phyloP scores from a whole-genome alignment of 2,797 vertebrate genomes.

The Arctocebus calabarensis region DNA sequence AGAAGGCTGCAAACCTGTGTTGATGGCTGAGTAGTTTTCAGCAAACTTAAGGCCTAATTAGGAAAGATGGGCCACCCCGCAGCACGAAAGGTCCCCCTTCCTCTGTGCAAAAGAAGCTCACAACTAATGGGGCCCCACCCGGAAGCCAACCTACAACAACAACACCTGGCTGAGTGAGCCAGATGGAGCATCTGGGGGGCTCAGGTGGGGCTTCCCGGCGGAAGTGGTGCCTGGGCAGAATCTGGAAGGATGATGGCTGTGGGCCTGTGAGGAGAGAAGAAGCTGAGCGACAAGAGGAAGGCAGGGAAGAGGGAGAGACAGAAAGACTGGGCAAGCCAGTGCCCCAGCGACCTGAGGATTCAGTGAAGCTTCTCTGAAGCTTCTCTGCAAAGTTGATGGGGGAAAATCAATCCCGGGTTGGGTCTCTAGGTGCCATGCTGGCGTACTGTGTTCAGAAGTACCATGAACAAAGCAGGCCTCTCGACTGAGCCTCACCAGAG shows the following conservation, averaged over 20 bases:
- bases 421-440: constrained; percentile 72
- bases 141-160: not conserved
- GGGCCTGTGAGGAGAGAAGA: not conserved
- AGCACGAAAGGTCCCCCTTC: not conserved
- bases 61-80: not conserved
- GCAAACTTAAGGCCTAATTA: not conserved
- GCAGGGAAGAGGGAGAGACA: constrained; percentile 48
- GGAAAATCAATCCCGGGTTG: constrained; percentile 79
- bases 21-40: not conserved
- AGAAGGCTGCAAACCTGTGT: not conserved
- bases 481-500: constrained; percentile 20
- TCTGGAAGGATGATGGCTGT: not conserved
- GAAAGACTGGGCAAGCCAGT: constrained; percentile 78
- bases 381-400: constrained; percentile 81
- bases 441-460: constrained; percentile 82
- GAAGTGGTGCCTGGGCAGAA: not conserved
- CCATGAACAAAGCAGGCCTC: constrained; percentile 77
- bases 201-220: not conserved
- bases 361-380: constrained; percentile 83
- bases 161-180: rapidly evolving
- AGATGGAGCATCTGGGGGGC: not conserved
- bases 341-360: constrained; percentile 78
- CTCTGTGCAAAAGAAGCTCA: not conserved
- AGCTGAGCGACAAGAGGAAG: not conserved
- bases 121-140: too few species aligned